Conservation (phyloP, 2,113 vertebrate genomes). For the Rostratula benghalensis region DNA sequence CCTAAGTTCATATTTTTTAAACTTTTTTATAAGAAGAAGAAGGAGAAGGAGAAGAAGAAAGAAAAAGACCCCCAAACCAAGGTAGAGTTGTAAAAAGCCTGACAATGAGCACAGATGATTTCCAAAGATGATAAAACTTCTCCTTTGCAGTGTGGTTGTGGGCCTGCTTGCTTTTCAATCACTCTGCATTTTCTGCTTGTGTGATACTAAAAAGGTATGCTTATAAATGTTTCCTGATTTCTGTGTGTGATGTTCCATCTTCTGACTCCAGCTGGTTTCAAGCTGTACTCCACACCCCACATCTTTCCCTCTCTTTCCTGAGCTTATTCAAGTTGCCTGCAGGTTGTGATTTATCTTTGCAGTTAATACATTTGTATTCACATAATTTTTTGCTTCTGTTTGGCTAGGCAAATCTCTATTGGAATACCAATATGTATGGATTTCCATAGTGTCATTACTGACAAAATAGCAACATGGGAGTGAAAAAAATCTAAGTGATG, state of each 20-base stretch:
- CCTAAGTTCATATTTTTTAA: conserved; percentile 76
- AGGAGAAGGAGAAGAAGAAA: conserved; percentile 10
- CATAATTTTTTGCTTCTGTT: conserved; percentile 16
- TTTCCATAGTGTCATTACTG: conserved; percentile 49
- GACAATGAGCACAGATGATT: conserved; percentile 42
- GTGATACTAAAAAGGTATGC: conserved; percentile 3
- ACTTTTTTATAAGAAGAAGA: conserved; percentile 18
- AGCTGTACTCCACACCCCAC: background rate
- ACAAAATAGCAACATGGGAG: background rate
- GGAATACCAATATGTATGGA: conserved; percentile 36
- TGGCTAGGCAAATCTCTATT: conserved; percentile 2
- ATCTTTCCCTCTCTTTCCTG: background rate
- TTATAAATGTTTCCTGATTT: conserved; percentile 29
- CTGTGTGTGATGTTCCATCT: background rate
- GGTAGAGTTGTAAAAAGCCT: conserved; percentile 59
- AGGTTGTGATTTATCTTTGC: conserved; percentile 29
- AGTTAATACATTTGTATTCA: conserved; percentile 46
- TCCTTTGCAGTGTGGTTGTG: background rate
- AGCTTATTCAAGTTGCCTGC: background rate
- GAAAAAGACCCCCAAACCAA: conserved; percentile 51
- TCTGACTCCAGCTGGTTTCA: background rate
- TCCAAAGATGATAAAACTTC: conserved; percentile 35
- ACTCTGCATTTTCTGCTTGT: background rate
- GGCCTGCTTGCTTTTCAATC: background rate
- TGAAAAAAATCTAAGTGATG: background rate